phyloP scores from a whole-genome alignment of 1,140 invertebrate genomes.

The Heliconius eleuchia region DNA sequence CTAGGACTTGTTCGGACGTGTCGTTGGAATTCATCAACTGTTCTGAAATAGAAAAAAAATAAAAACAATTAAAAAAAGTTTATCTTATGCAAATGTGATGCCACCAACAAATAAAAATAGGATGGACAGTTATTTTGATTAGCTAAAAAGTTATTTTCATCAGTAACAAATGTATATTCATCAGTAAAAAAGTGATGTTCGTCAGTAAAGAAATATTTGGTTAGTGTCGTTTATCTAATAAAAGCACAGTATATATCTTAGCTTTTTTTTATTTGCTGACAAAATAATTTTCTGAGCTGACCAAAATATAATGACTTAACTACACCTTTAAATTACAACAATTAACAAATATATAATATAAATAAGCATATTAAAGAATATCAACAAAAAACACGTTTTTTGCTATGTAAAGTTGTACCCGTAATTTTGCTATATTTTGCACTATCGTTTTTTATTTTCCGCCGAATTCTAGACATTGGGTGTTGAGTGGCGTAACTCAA shows the following conservation, averaged over 20 bases:
- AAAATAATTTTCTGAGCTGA: neutral
- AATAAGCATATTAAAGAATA: neutral
- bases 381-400: too few species aligned
- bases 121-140: neutral
- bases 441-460: too few species aligned
- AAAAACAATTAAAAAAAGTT: neutral
- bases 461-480: too few species aligned
- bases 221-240: too few species aligned
- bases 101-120: neutral
- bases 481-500: too few species aligned
- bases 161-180: neutral
- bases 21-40: slow-evolving; percentile 75
- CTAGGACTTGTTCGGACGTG: slow-evolving; percentile 70
- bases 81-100: neutral
- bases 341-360: neutral
- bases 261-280: too few species aligned
- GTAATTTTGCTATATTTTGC: too few species aligned
- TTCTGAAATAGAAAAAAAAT: slow-evolving; percentile 52
- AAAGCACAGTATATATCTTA: too few species aligned
- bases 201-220: neutral
- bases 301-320: neutral
- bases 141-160: neutral
- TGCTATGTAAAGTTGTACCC: too few species aligned
- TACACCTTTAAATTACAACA: neutral
- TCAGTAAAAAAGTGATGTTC: neutral